Conservation (phyloP, 2,888 invertebrate species). For the Calameuta idolon region DNA sequence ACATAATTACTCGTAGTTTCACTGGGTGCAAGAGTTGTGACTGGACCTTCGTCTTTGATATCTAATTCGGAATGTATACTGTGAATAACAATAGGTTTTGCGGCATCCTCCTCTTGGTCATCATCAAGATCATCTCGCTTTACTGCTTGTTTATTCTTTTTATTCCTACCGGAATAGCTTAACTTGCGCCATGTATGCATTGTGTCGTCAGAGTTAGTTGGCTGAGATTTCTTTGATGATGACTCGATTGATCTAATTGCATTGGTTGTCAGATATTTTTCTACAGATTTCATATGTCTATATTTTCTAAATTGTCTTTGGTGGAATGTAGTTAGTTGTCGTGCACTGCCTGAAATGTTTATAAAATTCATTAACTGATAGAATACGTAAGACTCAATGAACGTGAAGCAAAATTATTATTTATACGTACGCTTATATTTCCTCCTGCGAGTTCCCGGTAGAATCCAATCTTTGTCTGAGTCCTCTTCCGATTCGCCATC, state of each 20-base stretch:
- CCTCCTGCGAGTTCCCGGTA: constrained; percentile 62
- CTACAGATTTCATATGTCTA: background rate
- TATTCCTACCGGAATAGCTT: background rate
- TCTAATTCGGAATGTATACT: constrained; percentile 61
- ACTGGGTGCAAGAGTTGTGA: constrained; percentile 39
- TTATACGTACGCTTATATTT: constrained; percentile 59
- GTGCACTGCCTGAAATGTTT: background rate
- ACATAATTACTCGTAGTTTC: constrained; percentile 13
- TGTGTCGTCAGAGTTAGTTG: background rate
- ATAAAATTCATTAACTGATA: background rate
- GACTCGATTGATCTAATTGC: background rate
- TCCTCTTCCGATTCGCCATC: constrained; percentile 51
- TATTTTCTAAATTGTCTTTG: background rate
- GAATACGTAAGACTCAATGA: background rate
- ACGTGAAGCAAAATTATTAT: constrained; percentile 16
- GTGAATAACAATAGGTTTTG: constrained; percentile 8
- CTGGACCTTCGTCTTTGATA: constrained; percentile 59
- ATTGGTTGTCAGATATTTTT: background rate
- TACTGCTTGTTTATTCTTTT: background rate
- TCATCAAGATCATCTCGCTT: constrained; percentile 28
- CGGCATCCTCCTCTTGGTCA: constrained; percentile 31
- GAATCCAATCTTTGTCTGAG: constrained; percentile 63
- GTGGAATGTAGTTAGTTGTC: background rate
- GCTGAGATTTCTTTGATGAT: background rate
- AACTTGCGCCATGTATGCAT: background rate